Conservation (phyloP, 2,797 vertebrate species). For the Heliangelus exortis region DNA sequence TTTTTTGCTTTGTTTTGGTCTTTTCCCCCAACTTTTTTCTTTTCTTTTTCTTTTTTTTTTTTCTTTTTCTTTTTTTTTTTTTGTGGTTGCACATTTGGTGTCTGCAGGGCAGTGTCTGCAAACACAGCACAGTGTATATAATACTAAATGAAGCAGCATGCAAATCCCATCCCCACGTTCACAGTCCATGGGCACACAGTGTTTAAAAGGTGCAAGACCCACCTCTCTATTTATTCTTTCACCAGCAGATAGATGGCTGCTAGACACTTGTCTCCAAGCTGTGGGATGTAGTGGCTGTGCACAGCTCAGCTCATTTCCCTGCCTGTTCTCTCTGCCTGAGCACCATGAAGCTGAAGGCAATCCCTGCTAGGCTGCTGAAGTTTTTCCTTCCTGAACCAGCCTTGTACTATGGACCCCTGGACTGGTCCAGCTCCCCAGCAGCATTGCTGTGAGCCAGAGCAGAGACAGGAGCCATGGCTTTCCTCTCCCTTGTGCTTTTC, state of each 20-base stretch:
- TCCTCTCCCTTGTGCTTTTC: background rate
- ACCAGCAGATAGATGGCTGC: background rate
- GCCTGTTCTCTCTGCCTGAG: fast-evolving
- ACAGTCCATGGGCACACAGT: background rate
- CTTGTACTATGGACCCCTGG: background rate
- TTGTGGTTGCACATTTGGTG: background rate
- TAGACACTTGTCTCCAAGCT: background rate
- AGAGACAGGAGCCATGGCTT: background rate
- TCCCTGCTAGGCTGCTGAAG: background rate
- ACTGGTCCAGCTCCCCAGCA: background rate
- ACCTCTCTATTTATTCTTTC: constrained; percentile 5
- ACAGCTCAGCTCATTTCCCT: background rate
- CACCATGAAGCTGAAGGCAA: background rate
- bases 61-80: background rate
- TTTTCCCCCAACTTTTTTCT: background rate
- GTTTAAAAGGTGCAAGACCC: constrained; percentile 52
- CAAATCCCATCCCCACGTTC: constrained; percentile 7
- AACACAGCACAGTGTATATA: background rate
- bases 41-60: background rate
- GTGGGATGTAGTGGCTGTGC: fast-evolving
- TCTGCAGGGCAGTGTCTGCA: constrained; percentile 30
- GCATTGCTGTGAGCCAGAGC: background rate
- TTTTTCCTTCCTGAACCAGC: background rate
- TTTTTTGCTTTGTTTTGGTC: background rate
- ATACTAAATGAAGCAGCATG: constrained; percentile 36